Evolutionary conservation across 2,797 vertebrate genomes (phyloP).

Genomic region (Chrysolophus pictus): DNA sequence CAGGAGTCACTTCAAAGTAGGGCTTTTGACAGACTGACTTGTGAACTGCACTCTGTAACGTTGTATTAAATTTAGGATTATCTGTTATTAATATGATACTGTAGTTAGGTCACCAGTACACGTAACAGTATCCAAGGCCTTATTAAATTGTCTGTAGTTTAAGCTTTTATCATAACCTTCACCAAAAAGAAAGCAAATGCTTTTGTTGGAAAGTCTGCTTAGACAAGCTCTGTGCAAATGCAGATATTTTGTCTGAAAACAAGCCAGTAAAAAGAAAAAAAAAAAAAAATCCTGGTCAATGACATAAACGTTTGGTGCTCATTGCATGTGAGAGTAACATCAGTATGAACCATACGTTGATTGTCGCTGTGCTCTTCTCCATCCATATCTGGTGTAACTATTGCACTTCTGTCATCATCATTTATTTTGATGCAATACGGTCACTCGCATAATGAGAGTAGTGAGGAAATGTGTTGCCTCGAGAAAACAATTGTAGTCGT

Average conservation of each 20-base stretch:
- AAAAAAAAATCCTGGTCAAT: accelerated
- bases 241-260: background rate
- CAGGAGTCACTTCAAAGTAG: background rate
- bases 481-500: background rate
- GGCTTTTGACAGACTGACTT: background rate
- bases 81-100: background rate
- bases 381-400: accelerated
- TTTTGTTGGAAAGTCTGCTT: background rate
- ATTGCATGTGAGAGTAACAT: background rate
- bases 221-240: background rate
- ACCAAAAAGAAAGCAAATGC: background rate
- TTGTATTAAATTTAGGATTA: no score
- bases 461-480: background rate
- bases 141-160: background rate
- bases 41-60: background rate
- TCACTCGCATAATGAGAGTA: background rate
- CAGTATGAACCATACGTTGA: background rate
- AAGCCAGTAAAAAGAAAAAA: background rate
- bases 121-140: background rate
- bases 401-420: background rate
- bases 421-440: background rate
- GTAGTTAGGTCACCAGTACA: background rate
- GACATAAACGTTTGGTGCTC: background rate
- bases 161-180: background rate
- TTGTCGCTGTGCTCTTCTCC: background rate